Percentiles rank a stretch among this genome's conserved stretches.
Evolutionary conservation across 2,888 invertebrate species (phyloP).

Genomic region (Branchellion lobata): DNA sequence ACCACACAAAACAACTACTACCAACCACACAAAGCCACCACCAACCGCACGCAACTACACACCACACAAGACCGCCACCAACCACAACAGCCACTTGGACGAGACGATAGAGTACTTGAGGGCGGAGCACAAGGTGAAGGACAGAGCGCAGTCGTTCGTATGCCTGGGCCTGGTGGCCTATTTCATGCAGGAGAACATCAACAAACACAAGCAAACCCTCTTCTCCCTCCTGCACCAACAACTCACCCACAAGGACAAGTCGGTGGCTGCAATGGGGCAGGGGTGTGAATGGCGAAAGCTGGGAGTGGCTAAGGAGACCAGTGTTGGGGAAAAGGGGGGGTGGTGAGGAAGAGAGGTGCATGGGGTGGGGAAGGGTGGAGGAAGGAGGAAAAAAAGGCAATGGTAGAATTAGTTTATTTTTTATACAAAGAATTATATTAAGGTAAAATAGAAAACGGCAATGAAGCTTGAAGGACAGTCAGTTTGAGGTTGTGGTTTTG

Average conservation of each 20-base stretch:
- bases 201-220: slow-evolving; percentile 76
- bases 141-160: slow-evolving; percentile 82
- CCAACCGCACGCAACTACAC: not conserved
- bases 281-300: no score
- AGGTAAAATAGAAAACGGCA: no score
- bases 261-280: not conserved
- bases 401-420: no score
- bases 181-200: slow-evolving; percentile 76
- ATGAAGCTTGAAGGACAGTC: no score
- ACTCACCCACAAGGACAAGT: slow-evolving; percentile 66
- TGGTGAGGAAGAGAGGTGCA: no score
- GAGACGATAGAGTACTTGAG: slow-evolving; percentile 75
- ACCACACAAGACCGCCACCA: not conserved
- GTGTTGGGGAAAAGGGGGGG: no score
- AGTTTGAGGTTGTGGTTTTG: no score
- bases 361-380: no score
- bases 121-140: slow-evolving; percentile 69
- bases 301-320: no score
- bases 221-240: slow-evolving; percentile 79
- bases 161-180: slow-evolving; percentile 87
- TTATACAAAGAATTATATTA: no score
- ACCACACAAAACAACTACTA: not conserved
- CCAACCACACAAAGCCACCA: no score
- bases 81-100: slow-evolving; percentile 55
- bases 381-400: no score